Conservation (phyloP, 1,140 invertebrate genomes). For the Lasaia peninsularis region DNA sequence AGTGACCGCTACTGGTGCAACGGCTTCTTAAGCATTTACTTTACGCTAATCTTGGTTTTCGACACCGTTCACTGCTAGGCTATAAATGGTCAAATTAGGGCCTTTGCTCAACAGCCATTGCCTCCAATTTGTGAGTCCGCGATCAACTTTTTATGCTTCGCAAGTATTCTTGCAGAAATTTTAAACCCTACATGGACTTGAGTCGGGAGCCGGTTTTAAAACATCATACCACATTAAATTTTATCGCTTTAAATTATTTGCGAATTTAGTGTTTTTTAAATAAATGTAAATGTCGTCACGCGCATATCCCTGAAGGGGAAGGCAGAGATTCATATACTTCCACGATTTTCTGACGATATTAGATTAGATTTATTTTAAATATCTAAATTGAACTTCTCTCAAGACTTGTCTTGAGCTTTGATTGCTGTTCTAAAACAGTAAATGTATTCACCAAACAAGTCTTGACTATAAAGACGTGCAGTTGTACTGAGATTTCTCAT, state of each 20-base stretch:
- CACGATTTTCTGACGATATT: no score
- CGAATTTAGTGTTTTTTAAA: slow-evolving; percentile 38
- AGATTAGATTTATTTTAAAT: no score
- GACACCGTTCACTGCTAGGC: slow-evolving; percentile 43
- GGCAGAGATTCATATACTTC: no score
- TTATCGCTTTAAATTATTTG: slow-evolving; percentile 55
- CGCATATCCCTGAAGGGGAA: no score
- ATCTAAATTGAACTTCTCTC: no score
- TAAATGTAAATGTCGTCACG: no score
- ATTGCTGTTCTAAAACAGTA: no score
- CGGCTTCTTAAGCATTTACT: slow-evolving; percentile 49
- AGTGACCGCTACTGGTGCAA: slow-evolving; percentile 32
- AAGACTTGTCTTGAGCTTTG: no score
- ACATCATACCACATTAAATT: slow-evolving; percentile 56
- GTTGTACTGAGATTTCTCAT: neutral
- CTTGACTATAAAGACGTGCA: neutral
- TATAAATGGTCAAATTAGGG: slow-evolving; percentile 62
- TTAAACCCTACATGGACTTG: slow-evolving; percentile 47
- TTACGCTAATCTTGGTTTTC: slow-evolving; percentile 46
- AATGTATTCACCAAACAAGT: neutral
- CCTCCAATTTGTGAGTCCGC: slow-evolving; percentile 54
- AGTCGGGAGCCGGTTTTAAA: slow-evolving; percentile 50
- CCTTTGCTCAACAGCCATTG: slow-evolving; percentile 50
- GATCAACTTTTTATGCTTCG: slow-evolving; percentile 66
- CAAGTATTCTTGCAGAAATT: slow-evolving; percentile 59